Conservation (phyloP, 2,888 invertebrate species). For the Calameuta idolon region DNA sequence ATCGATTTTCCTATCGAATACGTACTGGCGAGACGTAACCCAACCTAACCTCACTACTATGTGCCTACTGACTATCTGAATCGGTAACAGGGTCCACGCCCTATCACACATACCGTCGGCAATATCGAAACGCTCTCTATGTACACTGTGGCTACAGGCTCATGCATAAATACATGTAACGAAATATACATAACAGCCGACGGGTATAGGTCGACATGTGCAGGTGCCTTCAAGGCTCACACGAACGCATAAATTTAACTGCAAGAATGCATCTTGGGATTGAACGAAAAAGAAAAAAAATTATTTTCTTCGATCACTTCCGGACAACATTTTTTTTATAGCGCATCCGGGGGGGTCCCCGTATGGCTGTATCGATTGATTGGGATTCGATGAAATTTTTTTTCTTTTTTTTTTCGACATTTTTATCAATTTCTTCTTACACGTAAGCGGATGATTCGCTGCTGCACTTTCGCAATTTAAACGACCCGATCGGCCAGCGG, state of each 20-base stretch:
- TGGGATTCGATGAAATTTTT: constrained; percentile 22
- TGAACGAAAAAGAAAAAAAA: constrained; percentile 11
- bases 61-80: constrained; percentile 37
- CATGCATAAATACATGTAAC: constrained; percentile 54
- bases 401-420: background rate
- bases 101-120: constrained; percentile 29
- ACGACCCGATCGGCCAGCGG: background rate
- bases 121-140: constrained; percentile 30
- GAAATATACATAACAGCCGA: constrained; percentile 38
- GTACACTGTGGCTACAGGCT: constrained; percentile 19
- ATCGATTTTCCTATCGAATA: constrained; percentile 9
- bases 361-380: constrained; percentile 20
- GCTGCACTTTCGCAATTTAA: background rate
- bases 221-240: constrained; percentile 48
- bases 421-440: background rate
- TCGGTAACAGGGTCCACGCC: constrained; percentile 54
- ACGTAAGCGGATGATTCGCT: background rate
- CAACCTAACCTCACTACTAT: background rate
- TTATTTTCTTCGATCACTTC: background rate
- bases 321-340: background rate
- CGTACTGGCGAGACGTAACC: constrained; percentile 18
- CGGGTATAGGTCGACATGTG: constrained; percentile 51
- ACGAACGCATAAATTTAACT: constrained; percentile 35
- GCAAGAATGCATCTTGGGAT: constrained; percentile 1
- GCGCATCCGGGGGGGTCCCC: background rate